Percentiles rank a stretch among this genome's conserved stretches.
Conservation (phyloP, 1,140 invertebrate genomes). For the Adoxophyes honmai region DNA sequence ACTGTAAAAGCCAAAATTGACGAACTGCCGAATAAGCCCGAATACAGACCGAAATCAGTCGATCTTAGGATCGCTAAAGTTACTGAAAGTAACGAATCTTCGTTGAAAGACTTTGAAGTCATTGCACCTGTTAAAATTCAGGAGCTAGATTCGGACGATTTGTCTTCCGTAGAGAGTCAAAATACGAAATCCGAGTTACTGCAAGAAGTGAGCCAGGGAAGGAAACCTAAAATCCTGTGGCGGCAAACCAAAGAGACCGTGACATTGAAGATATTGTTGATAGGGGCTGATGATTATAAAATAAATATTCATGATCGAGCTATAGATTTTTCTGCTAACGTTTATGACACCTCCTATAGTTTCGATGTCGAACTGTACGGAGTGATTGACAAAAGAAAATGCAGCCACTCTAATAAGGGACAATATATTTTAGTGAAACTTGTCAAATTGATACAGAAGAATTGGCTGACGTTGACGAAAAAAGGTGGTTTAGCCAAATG, state of each 20-base stretch:
- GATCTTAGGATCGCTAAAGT: slow-evolving; percentile 15
- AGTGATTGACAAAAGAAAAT: slow-evolving; percentile 33
- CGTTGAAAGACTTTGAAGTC: slow-evolving; percentile 15
- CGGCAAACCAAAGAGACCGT: slow-evolving; percentile 44
- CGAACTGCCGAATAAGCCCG: too few species aligned
- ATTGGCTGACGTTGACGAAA: slow-evolving; percentile 51
- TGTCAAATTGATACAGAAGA: slow-evolving; percentile 39
- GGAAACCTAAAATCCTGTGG: slow-evolving; percentile 56
- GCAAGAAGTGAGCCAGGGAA: slow-evolving; percentile 21
- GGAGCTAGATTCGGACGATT: slow-evolving; percentile 51
- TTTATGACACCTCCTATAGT: slow-evolving; percentile 39
- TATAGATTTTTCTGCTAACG: slow-evolving; percentile 36
- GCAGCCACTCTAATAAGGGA: slow-evolving; percentile 47
- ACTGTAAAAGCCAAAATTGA: too few species aligned
- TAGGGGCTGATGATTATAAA: slow-evolving; percentile 45
- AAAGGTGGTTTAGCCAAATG: slow-evolving; percentile 41
- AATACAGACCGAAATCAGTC: background rate
- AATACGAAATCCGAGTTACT: slow-evolving; percentile 5
- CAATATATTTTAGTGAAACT: slow-evolving; percentile 52
- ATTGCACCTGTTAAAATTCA: slow-evolving; percentile 9
- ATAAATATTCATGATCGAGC: slow-evolving; percentile 37
- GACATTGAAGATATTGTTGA: slow-evolving; percentile 50
- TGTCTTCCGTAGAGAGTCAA: slow-evolving; percentile 31
- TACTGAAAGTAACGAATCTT: background rate
- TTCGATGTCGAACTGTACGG: slow-evolving; percentile 60